phyloP scores from a whole-genome alignment of 2,797 vertebrate genomes.

The Characodon lateralis region DNA sequence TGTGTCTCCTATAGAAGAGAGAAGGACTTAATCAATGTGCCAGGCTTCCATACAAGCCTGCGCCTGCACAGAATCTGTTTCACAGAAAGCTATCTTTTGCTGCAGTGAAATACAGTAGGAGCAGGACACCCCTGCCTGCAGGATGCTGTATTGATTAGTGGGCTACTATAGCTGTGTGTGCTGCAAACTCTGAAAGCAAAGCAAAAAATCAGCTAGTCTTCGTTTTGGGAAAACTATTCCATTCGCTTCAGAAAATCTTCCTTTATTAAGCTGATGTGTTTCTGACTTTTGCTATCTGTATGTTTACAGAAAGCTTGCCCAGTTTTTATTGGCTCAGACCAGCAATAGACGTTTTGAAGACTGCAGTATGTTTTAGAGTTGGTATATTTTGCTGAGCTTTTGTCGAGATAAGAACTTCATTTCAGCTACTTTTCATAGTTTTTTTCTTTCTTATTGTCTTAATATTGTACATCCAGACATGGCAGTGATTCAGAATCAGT shows the following conservation, averaged over 20 bases:
- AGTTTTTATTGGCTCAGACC: neutral
- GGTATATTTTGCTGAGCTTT: neutral
- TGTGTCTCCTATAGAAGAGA: neutral
- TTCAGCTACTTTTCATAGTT: conserved; percentile 12
- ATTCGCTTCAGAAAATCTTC: conserved; percentile 12
- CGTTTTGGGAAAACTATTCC: conserved; percentile 26
- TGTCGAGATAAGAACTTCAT: conserved; percentile 35
- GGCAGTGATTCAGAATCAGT: conserved; percentile 1
- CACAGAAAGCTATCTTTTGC: conserved; percentile 64
- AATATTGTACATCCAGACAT: conserved; percentile 11
- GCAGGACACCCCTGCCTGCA: conserved; percentile 64
- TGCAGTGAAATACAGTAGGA: conserved; percentile 72
- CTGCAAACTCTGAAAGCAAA: conserved; percentile 61
- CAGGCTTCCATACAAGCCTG: conserved; percentile 11
- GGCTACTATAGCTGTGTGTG: conserved; percentile 71
- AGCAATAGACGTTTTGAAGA: neutral
- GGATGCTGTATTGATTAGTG: conserved; percentile 75
- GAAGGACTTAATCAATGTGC: conserved; percentile 11
- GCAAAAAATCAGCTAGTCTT: conserved; percentile 36
- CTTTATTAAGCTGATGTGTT: neutral
- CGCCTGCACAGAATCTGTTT: conserved; percentile 31
- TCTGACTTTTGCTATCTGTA: neutral
- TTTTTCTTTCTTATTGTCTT: conserved; percentile 12
- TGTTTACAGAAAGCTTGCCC: neutral
- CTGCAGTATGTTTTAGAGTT: neutral